A percentile compares a stretch with the other conserved stretches of the same genome.
Conservation (phyloP, 2,888 invertebrate genomes). For the Catocala fraxini region DNA sequence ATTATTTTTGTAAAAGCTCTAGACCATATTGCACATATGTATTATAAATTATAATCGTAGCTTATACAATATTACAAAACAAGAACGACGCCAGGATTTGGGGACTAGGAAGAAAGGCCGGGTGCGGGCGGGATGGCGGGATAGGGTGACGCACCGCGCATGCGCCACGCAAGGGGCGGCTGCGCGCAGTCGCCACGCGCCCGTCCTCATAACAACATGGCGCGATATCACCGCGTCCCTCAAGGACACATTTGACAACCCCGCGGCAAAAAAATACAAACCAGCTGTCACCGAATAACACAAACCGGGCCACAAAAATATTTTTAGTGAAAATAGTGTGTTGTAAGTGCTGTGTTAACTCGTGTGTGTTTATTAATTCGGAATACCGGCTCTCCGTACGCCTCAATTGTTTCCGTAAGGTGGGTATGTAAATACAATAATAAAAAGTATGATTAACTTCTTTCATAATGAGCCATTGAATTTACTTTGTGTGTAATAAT, state of each 20-base stretch:
- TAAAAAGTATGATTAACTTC: conserved; percentile 48
- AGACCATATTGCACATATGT: background rate
- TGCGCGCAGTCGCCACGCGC: conserved; percentile 86
- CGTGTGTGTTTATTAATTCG: conserved; percentile 68
- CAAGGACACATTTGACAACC: conserved; percentile 81
- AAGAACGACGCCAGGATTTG: conserved; percentile 43
- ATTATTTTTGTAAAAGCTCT: background rate
- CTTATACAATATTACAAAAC: background rate
- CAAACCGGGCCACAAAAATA: conserved; percentile 49
- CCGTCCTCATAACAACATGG: conserved; percentile 81
- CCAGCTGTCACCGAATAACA: conserved; percentile 47
- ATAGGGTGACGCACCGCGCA: conserved; percentile 80
- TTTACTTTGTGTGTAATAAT: conserved; percentile 33
- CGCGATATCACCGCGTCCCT: conserved; percentile 66
- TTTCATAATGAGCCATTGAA: conserved; percentile 46
- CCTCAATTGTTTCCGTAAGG: conserved; percentile 73
- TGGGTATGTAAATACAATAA: conserved; percentile 75
- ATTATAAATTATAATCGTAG: background rate
- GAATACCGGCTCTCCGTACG: conserved; percentile 67
- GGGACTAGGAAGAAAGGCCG: conserved; percentile 56
- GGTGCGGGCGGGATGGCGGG: conserved; percentile 62
- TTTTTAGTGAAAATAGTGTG: conserved; percentile 50
- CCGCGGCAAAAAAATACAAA: conserved; percentile 68
- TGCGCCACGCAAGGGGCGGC: conserved; percentile 74
- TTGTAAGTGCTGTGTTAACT: conserved; percentile 58